Percentiles rank a stretch among this genome's conserved stretches.
phyloP scores from a whole-genome alignment of 2,888 invertebrate species.

The Habrosyne pyritoides region DNA sequence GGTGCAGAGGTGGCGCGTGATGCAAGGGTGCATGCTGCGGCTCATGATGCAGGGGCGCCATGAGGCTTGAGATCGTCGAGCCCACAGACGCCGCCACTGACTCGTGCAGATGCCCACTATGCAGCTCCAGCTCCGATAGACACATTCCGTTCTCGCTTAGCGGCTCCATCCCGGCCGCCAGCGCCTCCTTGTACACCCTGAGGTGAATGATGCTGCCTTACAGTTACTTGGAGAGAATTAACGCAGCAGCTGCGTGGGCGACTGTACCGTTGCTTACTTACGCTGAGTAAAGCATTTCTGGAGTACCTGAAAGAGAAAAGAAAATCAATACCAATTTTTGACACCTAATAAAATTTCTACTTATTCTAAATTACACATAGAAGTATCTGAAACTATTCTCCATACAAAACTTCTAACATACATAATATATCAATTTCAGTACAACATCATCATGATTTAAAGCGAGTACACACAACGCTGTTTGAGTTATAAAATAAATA shows the following conservation, averaged over 20 bases:
- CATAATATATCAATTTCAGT: constrained; percentile 59
- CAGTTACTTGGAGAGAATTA: constrained; percentile 39
- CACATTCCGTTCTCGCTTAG: constrained; percentile 88
- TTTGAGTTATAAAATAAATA: constrained; percentile 65
- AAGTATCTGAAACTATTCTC: constrained; percentile 10
- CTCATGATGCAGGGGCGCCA: constrained; percentile 82
- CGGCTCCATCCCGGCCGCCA: constrained; percentile 88
- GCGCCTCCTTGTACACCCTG: constrained; percentile 83
- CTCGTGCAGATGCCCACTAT: constrained; percentile 79
- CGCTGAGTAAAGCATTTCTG: constrained; percentile 32
- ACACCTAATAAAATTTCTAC: no score
- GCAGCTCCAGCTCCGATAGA: constrained; percentile 87
- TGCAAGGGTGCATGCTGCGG: constrained; percentile 83
- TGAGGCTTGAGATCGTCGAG: constrained; percentile 82
- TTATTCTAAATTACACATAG: neutral
- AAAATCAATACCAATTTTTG: no score
- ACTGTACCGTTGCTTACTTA: constrained; percentile 17
- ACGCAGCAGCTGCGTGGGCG: constrained; percentile 39
- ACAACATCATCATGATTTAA: constrained; percentile 66
- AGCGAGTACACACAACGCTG: constrained; percentile 57
- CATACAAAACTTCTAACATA: constrained; percentile 47
- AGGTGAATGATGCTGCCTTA: constrained; percentile 79
- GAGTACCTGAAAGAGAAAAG: constrained; percentile 3
- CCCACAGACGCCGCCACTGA: constrained; percentile 81
- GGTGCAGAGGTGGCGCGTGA: constrained; percentile 84